Evolutionary conservation across 1,140 invertebrate genomes (phyloP).

Genomic region (Drosophila athabasca): DNA sequence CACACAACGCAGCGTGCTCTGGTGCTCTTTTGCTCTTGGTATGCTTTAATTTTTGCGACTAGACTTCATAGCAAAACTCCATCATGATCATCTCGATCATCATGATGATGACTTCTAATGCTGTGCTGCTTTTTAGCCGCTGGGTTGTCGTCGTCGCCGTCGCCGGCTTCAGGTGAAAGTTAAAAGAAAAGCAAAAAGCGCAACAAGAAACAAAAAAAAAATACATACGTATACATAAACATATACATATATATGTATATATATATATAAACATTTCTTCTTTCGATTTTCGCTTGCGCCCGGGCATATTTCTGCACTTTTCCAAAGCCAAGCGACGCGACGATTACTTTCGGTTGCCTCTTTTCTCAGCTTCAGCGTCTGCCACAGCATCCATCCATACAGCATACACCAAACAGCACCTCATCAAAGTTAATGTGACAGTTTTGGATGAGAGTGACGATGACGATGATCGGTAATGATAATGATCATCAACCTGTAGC

Average conservation of each 20-base stretch:
- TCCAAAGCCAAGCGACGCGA: constrained; percentile 60
- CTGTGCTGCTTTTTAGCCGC: constrained; percentile 45
- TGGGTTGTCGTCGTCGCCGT: constrained; percentile 26
- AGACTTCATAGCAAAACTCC: constrained; percentile 29
- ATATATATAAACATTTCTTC: constrained; percentile 54
- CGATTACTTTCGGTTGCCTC: constrained; percentile 65
- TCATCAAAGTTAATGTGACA: constrained; percentile 78
- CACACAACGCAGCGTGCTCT: neutral
- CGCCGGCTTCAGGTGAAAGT: constrained; percentile 54
- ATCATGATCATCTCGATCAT: constrained; percentile 34
- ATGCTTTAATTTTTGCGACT: constrained; percentile 29
- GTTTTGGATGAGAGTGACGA: constrained; percentile 56
- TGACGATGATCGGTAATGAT: constrained; percentile 26
- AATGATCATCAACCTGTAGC: constrained; percentile 24
- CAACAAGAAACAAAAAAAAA: constrained; percentile 7
- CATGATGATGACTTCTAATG: constrained; percentile 68
- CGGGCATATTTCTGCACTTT: constrained; percentile 59
- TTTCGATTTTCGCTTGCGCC: constrained; percentile 65
- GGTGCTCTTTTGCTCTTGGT: constrained; percentile 2
- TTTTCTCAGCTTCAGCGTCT: constrained; percentile 4
- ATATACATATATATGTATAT: constrained; percentile 31
- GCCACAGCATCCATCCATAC: neutral
- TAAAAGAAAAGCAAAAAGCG: constrained; percentile 24
- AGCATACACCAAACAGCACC: constrained; percentile 43
- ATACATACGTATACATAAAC: constrained; percentile 25